These are phyloP conservation scores for Poecilia wingei DNA, from an alignment of 2,797 vertebrate genomes.

Conservation along the genomic window DNA sequence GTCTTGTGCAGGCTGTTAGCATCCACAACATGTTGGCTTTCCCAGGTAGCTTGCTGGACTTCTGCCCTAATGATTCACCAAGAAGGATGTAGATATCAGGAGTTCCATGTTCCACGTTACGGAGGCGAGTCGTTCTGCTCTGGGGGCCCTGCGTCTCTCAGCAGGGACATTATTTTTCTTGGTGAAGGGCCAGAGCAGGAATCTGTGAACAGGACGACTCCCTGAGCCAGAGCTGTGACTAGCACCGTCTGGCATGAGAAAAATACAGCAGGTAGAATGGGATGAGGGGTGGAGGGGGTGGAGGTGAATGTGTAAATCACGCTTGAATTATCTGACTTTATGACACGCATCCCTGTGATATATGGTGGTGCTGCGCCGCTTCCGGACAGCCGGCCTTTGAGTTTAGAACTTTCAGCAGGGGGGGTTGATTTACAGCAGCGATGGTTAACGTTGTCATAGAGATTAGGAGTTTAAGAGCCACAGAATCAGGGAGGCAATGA, in stretches of 20 bases:
- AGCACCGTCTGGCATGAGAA: conserved; percentile 67
- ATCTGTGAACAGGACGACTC: conserved; percentile 60
- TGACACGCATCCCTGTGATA: conserved; percentile 71
- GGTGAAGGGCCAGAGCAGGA: conserved; percentile 58
- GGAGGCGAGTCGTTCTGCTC: conserved; percentile 33
- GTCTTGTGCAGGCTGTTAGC: conserved; percentile 17
- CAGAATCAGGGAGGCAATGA: conserved; percentile 35
- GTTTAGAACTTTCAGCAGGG: conserved; percentile 40
- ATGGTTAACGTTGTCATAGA: conserved; percentile 13
- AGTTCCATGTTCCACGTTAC: conserved; percentile 22
- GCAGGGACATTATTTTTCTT: conserved; percentile 48
- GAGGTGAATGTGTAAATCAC: conserved; percentile 68
- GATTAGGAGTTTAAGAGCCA: conserved; percentile 28
- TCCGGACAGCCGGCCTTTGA: conserved; percentile 24
- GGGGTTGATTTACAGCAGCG: conserved; percentile 59
- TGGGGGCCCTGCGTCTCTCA: conserved; percentile 39
- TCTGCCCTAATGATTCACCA: conserved; percentile 33
- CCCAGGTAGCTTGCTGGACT: neutral
- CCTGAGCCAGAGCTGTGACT: conserved; percentile 60
- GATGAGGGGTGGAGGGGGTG: conserved; percentile 23
- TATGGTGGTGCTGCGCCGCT: conserved; percentile 57
- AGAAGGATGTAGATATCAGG: conserved; percentile 27
- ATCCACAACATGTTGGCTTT: conserved; percentile 18
- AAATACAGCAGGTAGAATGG: conserved; percentile 26
- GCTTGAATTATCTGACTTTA: conserved; percentile 64